Conservation (phyloP, 2,888 invertebrate species). For the Gandaritis pyraliata region DNA sequence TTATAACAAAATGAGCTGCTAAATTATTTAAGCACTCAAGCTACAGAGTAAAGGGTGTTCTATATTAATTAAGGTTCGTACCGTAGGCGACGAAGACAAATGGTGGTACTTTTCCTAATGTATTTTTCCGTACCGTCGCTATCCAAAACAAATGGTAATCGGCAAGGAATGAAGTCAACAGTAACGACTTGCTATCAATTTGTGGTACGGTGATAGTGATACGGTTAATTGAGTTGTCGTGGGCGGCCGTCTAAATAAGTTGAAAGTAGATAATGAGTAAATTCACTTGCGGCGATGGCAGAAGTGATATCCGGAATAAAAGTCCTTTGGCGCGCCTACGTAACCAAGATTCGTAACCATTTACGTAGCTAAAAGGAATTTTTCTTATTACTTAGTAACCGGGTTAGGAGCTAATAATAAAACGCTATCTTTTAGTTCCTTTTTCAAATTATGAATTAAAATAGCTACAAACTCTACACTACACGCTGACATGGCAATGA, state of each 20-base stretch:
- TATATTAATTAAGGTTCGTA: conserved; percentile 81
- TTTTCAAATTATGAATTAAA: too few relatives aligned
- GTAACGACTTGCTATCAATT: conserved; percentile 73
- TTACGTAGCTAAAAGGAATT: too few relatives aligned
- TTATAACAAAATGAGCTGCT: conserved; percentile 3
- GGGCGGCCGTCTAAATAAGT: conserved; percentile 10
- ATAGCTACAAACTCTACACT: too few relatives aligned
- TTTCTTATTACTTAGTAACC: too few relatives aligned
- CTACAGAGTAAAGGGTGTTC: conserved; percentile 70
- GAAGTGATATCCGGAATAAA: too few relatives aligned
- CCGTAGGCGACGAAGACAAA: conserved; percentile 81
- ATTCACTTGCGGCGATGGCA: too few relatives aligned
- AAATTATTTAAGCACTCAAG: conserved; percentile 6
- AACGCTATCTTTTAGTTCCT: too few relatives aligned
- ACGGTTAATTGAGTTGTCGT: conserved; percentile 34
- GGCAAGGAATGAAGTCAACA: conserved; percentile 80
- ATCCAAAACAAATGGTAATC: conserved; percentile 83
- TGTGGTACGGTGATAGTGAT: conserved; percentile 53
- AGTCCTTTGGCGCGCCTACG: too few relatives aligned
- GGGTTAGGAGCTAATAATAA: too few relatives aligned
- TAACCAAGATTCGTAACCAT: too few relatives aligned
- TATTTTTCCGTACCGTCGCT: conserved; percentile 73
- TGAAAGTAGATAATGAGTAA: not conserved
- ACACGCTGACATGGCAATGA: too few relatives aligned
- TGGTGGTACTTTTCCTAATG: conserved; percentile 73